Evolutionary conservation across 2,888 invertebrate species (phyloP).

Genomic region (Lepidochitona cinerea): DNA sequence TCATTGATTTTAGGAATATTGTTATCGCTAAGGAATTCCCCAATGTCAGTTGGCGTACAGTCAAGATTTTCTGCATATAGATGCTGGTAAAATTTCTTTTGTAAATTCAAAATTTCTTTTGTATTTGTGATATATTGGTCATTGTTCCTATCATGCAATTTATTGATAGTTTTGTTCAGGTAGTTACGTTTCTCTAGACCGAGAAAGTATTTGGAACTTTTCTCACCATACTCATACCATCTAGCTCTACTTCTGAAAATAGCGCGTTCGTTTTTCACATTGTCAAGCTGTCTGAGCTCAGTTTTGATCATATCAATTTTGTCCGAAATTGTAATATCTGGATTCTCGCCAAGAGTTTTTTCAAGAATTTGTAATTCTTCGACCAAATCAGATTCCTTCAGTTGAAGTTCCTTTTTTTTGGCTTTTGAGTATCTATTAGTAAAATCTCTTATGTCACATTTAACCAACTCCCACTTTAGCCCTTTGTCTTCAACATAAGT

Average conservation of each 20-base stretch:
- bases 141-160: neutral
- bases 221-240: neutral
- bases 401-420: neutral
- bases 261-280: neutral
- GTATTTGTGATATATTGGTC: neutral
- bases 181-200: neutral
- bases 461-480: neutral
- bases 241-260: neutral
- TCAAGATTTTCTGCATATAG: neutral
- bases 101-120: neutral
- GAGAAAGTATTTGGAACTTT: neutral
- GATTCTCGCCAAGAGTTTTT: neutral
- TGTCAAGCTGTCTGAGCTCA: neutral
- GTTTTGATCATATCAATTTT: neutral
- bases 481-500: neutral
- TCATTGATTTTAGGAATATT: neutral
- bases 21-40: neutral
- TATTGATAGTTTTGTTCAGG: neutral
- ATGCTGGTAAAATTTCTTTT: neutral
- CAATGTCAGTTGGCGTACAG: neutral
- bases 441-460: neutral
- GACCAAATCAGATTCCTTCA: neutral
- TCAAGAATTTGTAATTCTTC: neutral
- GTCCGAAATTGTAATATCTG: neutral
- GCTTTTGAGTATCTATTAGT: neutral